Evolutionary conservation across 2,113 vertebrate genomes (phyloP).

Genomic region (Ctenomys sociabilis): DNA sequence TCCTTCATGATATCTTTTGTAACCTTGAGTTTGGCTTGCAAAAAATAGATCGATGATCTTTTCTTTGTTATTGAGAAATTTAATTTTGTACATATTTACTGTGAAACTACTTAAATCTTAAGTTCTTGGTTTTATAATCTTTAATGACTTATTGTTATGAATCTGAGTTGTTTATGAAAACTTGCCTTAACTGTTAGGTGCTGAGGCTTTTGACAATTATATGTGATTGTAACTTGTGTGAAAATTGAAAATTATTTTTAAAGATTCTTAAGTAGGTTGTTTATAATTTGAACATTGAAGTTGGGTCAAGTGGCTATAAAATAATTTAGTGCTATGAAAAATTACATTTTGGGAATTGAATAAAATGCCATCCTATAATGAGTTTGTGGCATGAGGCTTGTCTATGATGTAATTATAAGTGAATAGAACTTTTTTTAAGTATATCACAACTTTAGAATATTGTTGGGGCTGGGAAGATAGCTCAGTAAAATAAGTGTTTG

Average conservation of each 20-base stretch:
- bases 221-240: slow-evolving; percentile 6
- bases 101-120: slow-evolving; percentile 13
- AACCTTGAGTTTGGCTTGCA: slow-evolving; percentile 36
- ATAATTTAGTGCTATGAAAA: slow-evolving; percentile 29
- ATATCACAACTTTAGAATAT: slow-evolving; percentile 24
- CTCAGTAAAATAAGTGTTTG: no score
- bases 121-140: not conserved
- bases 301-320: slow-evolving; percentile 51
- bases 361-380: slow-evolving; percentile 15
- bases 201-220: not conserved
- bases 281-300: slow-evolving; percentile 13
- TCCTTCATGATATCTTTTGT: slow-evolving; percentile 26
- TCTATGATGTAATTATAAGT: slow-evolving; percentile 20
- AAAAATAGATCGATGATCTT: not conserved
- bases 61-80: not conserved
- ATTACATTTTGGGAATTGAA: slow-evolving; percentile 44
- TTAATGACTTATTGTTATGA: slow-evolving; percentile 15
- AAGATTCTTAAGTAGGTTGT: not conserved
- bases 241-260: slow-evolving; percentile 38
- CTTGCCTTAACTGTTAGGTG: not conserved
- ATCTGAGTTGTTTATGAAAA: slow-evolving; percentile 17
- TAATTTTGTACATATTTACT: not conserved
- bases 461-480: no score
- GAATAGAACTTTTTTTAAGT: slow-evolving; percentile 41
- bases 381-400: slow-evolving; percentile 34